Base-by-base conservation (phyloP, 2,888 invertebrate species). In the Eristalis tenax region DNA sequence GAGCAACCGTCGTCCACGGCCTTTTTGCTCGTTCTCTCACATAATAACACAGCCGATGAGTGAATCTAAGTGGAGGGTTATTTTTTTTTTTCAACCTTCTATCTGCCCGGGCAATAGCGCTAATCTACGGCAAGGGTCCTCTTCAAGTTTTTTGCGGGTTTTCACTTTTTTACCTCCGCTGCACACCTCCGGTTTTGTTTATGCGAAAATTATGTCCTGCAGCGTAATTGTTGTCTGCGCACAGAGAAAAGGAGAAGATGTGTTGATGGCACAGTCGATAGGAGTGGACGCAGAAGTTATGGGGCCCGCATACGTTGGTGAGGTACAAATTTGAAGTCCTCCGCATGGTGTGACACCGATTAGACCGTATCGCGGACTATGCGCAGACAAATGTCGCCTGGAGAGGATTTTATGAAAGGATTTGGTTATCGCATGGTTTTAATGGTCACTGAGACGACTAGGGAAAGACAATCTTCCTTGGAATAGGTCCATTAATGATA, bases 11-110 rank as follows among this genome's bases (percentile, higher is more conserved):
- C 32, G 63, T 61, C 32, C 57, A 73, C 59, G 26, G 23, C 35
- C 50, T 40, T 38, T 38, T 68, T 80, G 11, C 50, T 74, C 28
- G 65, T 69, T 64, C 70, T 74, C 69, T 85, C 85, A 81, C 77
- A 78, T 86, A 86, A 81, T 81, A 77, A 86, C 50, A 86, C 69
- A 69, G 77, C 81, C 82, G 82, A 78, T 86, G 85, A 78, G 82
- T 77, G 76, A 77, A 81, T 81, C 76, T 77, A 73, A 81, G 73
- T 86, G 77, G 65, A 74, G 74, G 82, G 74, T 78, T 86, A 61
- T 73, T 63, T 18, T 23, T 73, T 63, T 18, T 23, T 68, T 23
- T 23, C n/a, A 23, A 50, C 56, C 38, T 78, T 40, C 76, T 70
- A 70, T 76, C 70, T 75, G 56, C 13, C 43, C 50, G 4, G 26